Percentiles rank a stretch among this genome's conserved stretches.
These are phyloP conservation scores for Anhinga anhinga DNA, from an alignment of 2,113 vertebrate species.

Conservation along the genomic window DNA sequence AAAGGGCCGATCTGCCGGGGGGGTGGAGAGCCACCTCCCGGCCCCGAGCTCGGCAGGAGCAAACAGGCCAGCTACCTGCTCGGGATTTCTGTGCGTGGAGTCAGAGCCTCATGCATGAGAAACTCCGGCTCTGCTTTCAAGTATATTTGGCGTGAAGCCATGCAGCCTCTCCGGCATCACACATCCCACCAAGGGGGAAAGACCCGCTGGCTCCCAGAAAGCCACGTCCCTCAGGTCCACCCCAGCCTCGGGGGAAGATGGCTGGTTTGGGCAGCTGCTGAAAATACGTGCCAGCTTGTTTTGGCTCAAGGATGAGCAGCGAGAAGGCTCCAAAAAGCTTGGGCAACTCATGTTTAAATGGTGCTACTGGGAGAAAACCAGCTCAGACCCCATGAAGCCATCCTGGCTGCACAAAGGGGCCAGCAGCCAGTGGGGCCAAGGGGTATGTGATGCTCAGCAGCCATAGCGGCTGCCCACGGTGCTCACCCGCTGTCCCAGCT, in stretches of 20 bases:
- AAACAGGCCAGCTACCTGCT: not conserved
- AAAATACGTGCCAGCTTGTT: not conserved
- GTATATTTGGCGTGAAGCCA: not conserved
- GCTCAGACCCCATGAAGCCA: not conserved
- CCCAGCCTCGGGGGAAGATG: not conserved
- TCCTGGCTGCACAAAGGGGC: rapidly evolving
- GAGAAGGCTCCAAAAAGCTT: not conserved
- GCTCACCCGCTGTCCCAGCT: not conserved
- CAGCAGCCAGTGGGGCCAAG: rapidly evolving
- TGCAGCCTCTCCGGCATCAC: not conserved
- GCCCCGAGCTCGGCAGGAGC: rapidly evolving
- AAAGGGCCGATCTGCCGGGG: rapidly evolving
- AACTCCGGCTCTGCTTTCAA: conserved; percentile 28
- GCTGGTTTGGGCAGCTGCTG: not conserved
- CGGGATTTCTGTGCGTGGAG: not conserved
- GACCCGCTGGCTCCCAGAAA: not conserved
- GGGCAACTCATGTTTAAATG: not conserved
- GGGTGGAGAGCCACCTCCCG: not conserved
- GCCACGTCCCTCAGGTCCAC: not conserved
- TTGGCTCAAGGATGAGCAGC: not conserved
- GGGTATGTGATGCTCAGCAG: not conserved
- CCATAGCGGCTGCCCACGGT: not conserved
- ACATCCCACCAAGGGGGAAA: not conserved
- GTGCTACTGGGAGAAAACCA: not conserved
- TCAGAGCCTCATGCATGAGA: not conserved